These are phyloP conservation scores for Etia nguti DNA, from an alignment of 2,113 vertebrate species.

Conservation along the genomic window DNA sequence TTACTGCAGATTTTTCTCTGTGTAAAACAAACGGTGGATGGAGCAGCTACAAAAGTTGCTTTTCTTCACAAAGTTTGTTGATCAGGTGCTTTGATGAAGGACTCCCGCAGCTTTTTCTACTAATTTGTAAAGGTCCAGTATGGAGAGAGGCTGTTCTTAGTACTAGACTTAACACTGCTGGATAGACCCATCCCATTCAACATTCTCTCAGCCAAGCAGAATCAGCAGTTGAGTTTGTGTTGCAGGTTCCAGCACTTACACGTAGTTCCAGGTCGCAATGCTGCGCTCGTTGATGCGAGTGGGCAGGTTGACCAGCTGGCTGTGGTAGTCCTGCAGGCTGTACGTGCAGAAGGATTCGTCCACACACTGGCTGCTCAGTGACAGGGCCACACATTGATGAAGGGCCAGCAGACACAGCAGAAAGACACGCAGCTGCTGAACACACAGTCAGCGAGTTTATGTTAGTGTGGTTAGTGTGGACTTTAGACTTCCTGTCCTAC, in stretches of 20 bases:
- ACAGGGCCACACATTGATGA: conserved; percentile 30
- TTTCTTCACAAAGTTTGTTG: not conserved
- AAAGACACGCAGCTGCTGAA: conserved; percentile 49
- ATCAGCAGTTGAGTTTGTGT: not conserved
- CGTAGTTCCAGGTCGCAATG: conserved; percentile 70
- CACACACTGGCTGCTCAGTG: conserved; percentile 58
- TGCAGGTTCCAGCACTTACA: conserved; percentile 53
- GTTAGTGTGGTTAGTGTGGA: no score
- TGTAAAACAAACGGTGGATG: not conserved
- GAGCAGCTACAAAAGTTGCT: not conserved
- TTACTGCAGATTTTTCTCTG: not conserved
- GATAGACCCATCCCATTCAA: not conserved
- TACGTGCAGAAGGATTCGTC: conserved; percentile 63
- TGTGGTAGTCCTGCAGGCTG: conserved; percentile 63
- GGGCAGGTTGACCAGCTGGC: conserved; percentile 63
- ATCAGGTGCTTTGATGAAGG: not conserved
- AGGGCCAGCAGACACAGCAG: conserved; percentile 55
- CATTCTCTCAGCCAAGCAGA: not conserved
- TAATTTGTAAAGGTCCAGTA: not conserved
- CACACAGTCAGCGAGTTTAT: not conserved
- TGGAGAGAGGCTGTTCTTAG: not conserved
- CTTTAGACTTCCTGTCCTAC: not conserved
- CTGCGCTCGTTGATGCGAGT: conserved; percentile 72
- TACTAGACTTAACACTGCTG: not conserved
- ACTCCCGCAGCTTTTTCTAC: not conserved